Conservation (phyloP, 2,797 vertebrate species). For the Danio albolineatus region DNA sequence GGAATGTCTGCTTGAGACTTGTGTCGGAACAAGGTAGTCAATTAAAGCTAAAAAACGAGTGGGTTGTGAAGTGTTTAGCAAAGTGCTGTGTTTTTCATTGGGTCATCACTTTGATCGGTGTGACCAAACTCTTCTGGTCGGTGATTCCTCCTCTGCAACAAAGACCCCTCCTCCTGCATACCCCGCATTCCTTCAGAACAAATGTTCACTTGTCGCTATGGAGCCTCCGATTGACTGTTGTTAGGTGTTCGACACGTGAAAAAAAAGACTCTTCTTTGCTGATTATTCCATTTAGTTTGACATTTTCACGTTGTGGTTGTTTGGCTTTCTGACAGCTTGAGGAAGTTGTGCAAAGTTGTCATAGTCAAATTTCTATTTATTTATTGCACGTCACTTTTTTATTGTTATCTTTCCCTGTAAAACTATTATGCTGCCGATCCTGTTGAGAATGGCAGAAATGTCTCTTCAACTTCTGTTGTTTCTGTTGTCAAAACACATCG, state of each 20-base stretch:
- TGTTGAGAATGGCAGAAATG: neutral
- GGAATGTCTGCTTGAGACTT: neutral
- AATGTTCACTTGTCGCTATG: conserved; percentile 92
- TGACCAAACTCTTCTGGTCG: conserved; percentile 57
- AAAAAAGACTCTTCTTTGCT: conserved; percentile 2
- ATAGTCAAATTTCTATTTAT: conserved; percentile 19
- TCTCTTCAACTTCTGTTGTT: conserved; percentile 8
- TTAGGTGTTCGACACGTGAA: conserved; percentile 69
- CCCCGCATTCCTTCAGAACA: conserved; percentile 90
- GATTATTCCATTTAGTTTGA: neutral
- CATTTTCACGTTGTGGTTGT: neutral
- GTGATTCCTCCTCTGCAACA: conserved; percentile 18
- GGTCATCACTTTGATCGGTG: conserved; percentile 73
- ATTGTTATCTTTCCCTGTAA: neutral
- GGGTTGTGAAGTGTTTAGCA: conserved; percentile 5
- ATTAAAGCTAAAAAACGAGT: neutral
- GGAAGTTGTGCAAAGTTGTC: conserved; percentile 15
- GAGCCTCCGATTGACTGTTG: conserved; percentile 81
- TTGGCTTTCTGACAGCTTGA: neutral
- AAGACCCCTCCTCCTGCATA: conserved; percentile 81
- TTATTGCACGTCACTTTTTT: conserved; percentile 3
- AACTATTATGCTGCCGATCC: neutral
- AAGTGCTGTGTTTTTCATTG: neutral
- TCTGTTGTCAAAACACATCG: conserved; percentile 24
- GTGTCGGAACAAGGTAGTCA: neutral